Evolutionary conservation across 1,140 invertebrate species (phyloP).

Genomic region (Lordiphosa collinella): DNA sequence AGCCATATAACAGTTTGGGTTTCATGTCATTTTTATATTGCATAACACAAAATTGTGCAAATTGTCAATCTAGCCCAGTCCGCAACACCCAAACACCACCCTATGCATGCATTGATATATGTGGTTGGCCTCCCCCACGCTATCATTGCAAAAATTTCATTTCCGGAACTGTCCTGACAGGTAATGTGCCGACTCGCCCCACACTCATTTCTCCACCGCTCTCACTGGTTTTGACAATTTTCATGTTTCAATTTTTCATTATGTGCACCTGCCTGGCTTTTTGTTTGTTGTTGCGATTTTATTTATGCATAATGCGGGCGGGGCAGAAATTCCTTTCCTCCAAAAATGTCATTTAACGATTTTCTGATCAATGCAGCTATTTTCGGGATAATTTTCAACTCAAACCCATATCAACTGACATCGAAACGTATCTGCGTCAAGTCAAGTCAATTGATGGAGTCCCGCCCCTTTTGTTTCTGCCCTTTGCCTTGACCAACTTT

Average conservation of each 20-base stretch:
- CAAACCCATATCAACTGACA: not conserved
- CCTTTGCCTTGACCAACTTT: slow-evolving; percentile 43
- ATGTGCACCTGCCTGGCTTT: slow-evolving; percentile 36
- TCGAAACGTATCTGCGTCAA: not conserved
- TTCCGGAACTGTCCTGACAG: slow-evolving; percentile 55
- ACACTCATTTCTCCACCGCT: too few relatives aligned
- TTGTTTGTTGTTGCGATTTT: slow-evolving; percentile 39
- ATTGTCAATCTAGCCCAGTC: slow-evolving; percentile 51
- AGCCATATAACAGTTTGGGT: slow-evolving; percentile 29
- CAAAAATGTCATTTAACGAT: slow-evolving; percentile 34
- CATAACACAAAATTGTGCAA: slow-evolving; percentile 71
- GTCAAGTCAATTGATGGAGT: slow-evolving; percentile 9
- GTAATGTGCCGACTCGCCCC: slow-evolving; percentile 39
- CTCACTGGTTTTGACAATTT: slow-evolving; percentile 72
- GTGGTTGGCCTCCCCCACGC: slow-evolving; percentile 17
- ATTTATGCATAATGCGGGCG: slow-evolving; percentile 67
- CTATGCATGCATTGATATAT: slow-evolving; percentile 43
- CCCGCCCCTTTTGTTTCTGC: not conserved
- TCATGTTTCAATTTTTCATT: slow-evolving; percentile 77
- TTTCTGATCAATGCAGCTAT: slow-evolving; percentile 35
- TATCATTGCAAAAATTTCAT: slow-evolving; percentile 72
- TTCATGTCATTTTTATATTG: slow-evolving; percentile 66
- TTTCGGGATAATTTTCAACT: not conserved
- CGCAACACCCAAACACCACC: not conserved
- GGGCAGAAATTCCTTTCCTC: slow-evolving; percentile 2